Evolutionary conservation across 2,888 invertebrate species (phyloP), one percentile per base, ranked within the genome.

Genomic region (Agrotis ipsilon): DNA sequence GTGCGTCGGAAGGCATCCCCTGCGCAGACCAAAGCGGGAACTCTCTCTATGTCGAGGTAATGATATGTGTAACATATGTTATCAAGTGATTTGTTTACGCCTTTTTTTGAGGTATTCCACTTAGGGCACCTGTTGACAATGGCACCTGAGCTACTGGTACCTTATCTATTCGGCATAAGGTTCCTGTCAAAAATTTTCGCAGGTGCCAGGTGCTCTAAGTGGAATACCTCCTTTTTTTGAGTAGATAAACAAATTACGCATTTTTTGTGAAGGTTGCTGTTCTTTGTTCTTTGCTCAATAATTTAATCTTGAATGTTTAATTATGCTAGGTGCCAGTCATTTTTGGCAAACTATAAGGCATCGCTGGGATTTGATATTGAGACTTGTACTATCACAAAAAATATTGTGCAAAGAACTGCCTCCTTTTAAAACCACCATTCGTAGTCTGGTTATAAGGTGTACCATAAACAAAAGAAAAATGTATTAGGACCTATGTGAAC

Each of bases 1-100:
- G 97, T 98, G 90, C 97, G 98, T 90, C 97, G 98, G 93, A 98
- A 98, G 96, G 97, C 97, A 86, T 97, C 98, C 75, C 97, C 98
- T 67, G 98, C 96, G 88, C 94, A 96, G 90, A 92, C 96, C 83
- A 96, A 96, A 88, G 92, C 96, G 55, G 96, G 97, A 81, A 96
- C 96, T 45, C 91, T 97, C 72, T 97, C 97, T 66, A 97, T 97
- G 91, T 97, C 97, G 91, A 97, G 97, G 97, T 97, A 97, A 95
- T 57, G 59, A 72, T 85, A 82, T 51, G 24, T 76, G 78, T 76
- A 81, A 81, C 66, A 81, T 81, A 81, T 39, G 66, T 69, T 71
- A 27, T 32, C 43, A 21, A 32, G 62, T 27, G 18, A 21, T 32
- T 68, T 66, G 21, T 68, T 68, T 60, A 57, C n/a, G 45, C 5